These are phyloP conservation scores for Percopsis transmontana DNA, from an alignment of 2,113 vertebrate genomes.

Conservation along the genomic window DNA sequence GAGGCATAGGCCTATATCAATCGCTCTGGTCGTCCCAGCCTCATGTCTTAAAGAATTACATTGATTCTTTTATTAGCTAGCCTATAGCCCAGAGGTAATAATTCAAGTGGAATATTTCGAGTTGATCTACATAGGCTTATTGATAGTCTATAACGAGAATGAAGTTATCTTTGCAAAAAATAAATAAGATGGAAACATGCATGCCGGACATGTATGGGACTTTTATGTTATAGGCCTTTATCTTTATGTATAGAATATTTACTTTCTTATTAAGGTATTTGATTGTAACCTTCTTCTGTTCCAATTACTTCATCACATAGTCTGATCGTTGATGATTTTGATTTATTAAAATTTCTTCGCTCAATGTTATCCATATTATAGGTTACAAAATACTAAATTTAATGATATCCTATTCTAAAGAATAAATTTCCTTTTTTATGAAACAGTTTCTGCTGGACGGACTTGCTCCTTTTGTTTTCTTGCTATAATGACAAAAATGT, in stretches of 20 bases:
- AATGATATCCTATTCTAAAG: conserved; percentile 31
- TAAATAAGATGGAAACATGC: conserved; percentile 61
- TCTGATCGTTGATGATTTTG: conserved; percentile 47
- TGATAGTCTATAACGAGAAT: neutral
- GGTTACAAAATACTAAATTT: conserved; percentile 7
- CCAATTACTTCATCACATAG: conserved; percentile 42
- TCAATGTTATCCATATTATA: conserved; percentile 38
- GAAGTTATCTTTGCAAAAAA: conserved; percentile 32
- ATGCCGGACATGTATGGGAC: conserved; percentile 76
- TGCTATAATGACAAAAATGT: conserved; percentile 43
- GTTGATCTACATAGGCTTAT: conserved; percentile 10
- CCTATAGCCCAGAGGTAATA: conserved; percentile 16
- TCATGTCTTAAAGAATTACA: too few relatives aligned
- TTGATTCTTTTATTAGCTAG: too few relatives aligned
- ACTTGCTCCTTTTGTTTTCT: conserved; percentile 77
- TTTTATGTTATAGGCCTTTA: conserved; percentile 56
- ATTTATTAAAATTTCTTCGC: conserved; percentile 43
- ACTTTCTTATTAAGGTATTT: conserved; percentile 35
- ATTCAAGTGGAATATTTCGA: conserved; percentile 14
- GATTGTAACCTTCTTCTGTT: conserved; percentile 26
- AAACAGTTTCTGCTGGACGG: conserved; percentile 92
- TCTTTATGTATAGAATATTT: conserved; percentile 57
- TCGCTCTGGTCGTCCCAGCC: too few relatives aligned
- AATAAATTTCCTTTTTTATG: conserved; percentile 74
- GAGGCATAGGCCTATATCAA: too few relatives aligned